Evolutionary conservation across 2,797 vertebrate species (phyloP).

Genomic region (Coracias cyanogaster): DNA sequence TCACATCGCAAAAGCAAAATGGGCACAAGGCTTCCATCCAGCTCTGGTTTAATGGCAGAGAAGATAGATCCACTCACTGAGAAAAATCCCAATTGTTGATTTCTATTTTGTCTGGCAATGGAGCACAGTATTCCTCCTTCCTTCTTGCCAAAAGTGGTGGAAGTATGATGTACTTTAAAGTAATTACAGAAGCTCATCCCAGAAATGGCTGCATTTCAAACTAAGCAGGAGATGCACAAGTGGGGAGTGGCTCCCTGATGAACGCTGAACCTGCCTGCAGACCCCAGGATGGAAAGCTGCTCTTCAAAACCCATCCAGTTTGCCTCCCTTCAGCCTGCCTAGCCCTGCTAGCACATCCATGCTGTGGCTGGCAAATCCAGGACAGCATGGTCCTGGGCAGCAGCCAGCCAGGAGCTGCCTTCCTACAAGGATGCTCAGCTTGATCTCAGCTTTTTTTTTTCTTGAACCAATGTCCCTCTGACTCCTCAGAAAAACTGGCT

Average conservation of each 20-base stretch:
- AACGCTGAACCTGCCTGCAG: background rate
- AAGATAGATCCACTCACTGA: background rate
- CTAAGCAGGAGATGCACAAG: slow-evolving; percentile 1
- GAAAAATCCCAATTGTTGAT: slow-evolving; percentile 54
- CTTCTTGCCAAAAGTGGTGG: slow-evolving; percentile 48
- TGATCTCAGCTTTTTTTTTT: background rate
- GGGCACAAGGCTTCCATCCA: slow-evolving; percentile 53
- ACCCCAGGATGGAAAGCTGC: background rate
- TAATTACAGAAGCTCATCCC: slow-evolving; percentile 39
- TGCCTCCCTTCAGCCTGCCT: background rate
- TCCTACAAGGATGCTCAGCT: background rate
- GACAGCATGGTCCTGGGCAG: fast-evolving
- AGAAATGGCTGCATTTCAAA: slow-evolving; percentile 61
- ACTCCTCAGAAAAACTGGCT: background rate
- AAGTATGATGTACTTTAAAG: slow-evolving; percentile 39
- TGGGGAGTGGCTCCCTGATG: background rate
- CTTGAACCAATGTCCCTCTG: background rate
- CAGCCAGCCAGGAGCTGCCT: background rate
- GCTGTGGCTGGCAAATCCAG: background rate
- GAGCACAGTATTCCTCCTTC: slow-evolving; percentile 30
- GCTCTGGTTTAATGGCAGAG: slow-evolving; percentile 13
- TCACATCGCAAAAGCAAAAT: background rate
- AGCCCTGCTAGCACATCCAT: background rate
- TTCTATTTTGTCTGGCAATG: slow-evolving; percentile 56
- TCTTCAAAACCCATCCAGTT: background rate